Base-by-base conservation (phyloP, 2,113 vertebrate genomes). In the Pachycephala philippinensis region DNA sequence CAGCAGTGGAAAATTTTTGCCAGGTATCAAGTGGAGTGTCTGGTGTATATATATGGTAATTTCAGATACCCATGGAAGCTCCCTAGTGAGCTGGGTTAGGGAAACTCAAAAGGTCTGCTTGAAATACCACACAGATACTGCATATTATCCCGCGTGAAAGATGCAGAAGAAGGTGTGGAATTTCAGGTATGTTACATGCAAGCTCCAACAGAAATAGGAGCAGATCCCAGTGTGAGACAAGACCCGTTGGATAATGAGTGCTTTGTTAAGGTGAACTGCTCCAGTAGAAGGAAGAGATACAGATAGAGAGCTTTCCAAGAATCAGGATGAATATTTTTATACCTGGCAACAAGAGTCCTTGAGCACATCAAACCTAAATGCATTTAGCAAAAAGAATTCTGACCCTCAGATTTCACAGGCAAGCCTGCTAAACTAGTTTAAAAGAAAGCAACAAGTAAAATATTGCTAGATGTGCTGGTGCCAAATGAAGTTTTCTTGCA, bases 181-280 rank as follows among this genome's bases (percentile, higher is more conserved):
- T 42, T 77, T 61, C 22, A 42, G 14, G 23, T 80, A 37, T 53
- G 9, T 31, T 37, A 9, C 8, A 13, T 20, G 9, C 47, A 35
- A 53, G 2, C 7, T 61, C 31, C 39, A 47, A 11, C 21, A 75
- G 61, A 90, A 91, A 26, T 8, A 78, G 52, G 23, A 85, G 56
- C 47, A 59, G 26, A 71, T 71, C 45, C 16, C 39, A 74, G 7
- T 30, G 63, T 0, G 0, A 84, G 22, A 28, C 2, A 4, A 71
- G 47, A 70, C 27, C 10, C 2, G 0, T 2, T 60, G 23, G 4
- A 45, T 57, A 75, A 44, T 4, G 19, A 86, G 9, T 2, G 0
- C 52, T 78, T 70, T 14, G 15, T 78, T 60, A 52, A 10, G 31
- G 86, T 26, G 28, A 94, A 44, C 27, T 61, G 15, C 13, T 19